Base-by-base conservation (phyloP, 64 coral and sea anemone genomes). In the Dendronephthya gigantea region DNA sequence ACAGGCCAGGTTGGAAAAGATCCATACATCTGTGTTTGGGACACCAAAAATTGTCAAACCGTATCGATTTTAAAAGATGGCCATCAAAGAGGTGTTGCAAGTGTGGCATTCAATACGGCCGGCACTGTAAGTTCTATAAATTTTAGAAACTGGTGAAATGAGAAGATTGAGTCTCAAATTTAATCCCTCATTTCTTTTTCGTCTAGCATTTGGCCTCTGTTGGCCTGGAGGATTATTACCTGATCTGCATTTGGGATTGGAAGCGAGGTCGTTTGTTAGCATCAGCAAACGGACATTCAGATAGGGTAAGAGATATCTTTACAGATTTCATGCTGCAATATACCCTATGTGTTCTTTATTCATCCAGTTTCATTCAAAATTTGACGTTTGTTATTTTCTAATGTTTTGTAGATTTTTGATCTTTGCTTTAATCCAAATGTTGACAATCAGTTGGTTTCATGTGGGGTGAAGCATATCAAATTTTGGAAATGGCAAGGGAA, bases 21-120 rank as follows among this genome's bases (percentile, higher is more conserved):
- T 4, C 95, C 95, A 33, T 98, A 93, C 27, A 90, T 98, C n/a
- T 98, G 95, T 92, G 87, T 98, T 48, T 98, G 95, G 95, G 95
- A 98, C 41, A 81, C 95, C 82, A 85, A 86, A 34, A 90, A 84
- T 47, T 79, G 88, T 84, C 86, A 98, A 68, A 98, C 92, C 28
- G 92, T 89, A 7, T 98, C 95, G 1, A 98, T 98, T 79, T 43
- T 98, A 48, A 98, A 98, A 79, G 95, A 98, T 84, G 87, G 91
- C 6, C 95, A 93, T 68, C 95, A 98, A 35, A 84, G 95, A 84
- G 95, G 95, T 55, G 72, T 98, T 36, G 93, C 95, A 34, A 93
- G 92, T 45, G 81, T 98, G 55, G 95, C 92, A 70, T 98, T 98
- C 82, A 98, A 93, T 86, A 88, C 62, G 56, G 79, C 95, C 84